Evolutionary conservation across 1,140 invertebrate species (phyloP).

Genomic region (Augochlora pura): DNA sequence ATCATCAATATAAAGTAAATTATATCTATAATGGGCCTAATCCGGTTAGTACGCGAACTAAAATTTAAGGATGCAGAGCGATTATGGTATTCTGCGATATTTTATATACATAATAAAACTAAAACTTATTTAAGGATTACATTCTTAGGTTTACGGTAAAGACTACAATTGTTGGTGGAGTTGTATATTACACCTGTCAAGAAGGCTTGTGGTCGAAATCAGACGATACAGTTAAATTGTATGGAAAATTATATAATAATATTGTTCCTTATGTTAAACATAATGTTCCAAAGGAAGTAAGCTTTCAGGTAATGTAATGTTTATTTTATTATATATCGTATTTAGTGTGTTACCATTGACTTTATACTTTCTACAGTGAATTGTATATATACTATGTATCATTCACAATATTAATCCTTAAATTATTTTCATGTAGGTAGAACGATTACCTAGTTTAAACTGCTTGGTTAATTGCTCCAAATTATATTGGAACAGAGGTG

Average conservation of each 20-base stretch:
- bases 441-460: slow-evolving; percentile 46
- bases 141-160: slow-evolving; percentile 69
- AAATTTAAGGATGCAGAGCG: slow-evolving; percentile 19
- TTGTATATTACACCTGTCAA: slow-evolving; percentile 69
- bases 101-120: background rate
- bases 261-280: slow-evolving; percentile 67
- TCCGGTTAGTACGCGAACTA: slow-evolving; percentile 48
- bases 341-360: background rate
- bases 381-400: background rate
- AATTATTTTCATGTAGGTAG: slow-evolving; percentile 18
- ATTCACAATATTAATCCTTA: background rate
- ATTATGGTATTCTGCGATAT: slow-evolving; percentile 33
- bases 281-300: slow-evolving; percentile 65
- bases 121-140: slow-evolving; percentile 33
- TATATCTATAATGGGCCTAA: slow-evolving; percentile 37
- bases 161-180: slow-evolving; percentile 64
- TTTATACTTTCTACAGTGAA: background rate
- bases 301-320: slow-evolving; percentile 60
- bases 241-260: slow-evolving; percentile 66
- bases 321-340: background rate
- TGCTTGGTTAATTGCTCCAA: slow-evolving; percentile 50
- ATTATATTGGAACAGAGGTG: slow-evolving; percentile 66
- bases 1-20: slow-evolving; percentile 7
- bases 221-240: slow-evolving; percentile 70
- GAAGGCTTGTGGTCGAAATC: slow-evolving; percentile 74